phyloP scores from a whole-genome alignment of 1,140 invertebrate genomes.

The Heliconius melpomene region DNA sequence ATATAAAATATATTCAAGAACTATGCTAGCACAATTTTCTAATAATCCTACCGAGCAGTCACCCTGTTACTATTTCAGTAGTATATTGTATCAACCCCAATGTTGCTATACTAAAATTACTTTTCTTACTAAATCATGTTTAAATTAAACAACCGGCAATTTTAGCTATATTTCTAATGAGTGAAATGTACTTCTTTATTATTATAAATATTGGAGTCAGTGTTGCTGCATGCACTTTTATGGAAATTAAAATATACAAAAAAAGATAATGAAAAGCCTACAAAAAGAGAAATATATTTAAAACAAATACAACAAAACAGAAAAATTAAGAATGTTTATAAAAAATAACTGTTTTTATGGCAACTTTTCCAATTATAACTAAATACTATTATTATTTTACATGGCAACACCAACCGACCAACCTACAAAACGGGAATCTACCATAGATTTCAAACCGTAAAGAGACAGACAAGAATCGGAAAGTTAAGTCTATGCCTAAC shows the following conservation, averaged over 20 bases:
- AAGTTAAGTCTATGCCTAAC: conserved; percentile 57
- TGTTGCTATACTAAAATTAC: conserved; percentile 44
- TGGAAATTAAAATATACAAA: conserved; percentile 1
- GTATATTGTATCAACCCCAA: conserved; percentile 39
- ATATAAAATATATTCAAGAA: conserved; percentile 26
- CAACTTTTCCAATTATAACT: not conserved
- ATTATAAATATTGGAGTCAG: conserved; percentile 41
- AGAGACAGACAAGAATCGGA: conserved; percentile 47
- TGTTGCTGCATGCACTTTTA: conserved; percentile 50
- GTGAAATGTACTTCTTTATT: conserved; percentile 39
- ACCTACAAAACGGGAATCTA: conserved; percentile 55
- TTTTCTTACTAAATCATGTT: conserved; percentile 31
- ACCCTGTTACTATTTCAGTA: conserved; percentile 41
- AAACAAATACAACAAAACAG: conserved; percentile 16
- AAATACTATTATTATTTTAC: conserved; percentile 29
- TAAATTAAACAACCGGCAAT: conserved; percentile 29
- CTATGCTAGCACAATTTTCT: conserved; percentile 46
- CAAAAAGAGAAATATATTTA: not conserved
- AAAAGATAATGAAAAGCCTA: conserved; percentile 9
- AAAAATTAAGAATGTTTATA: conserved; percentile 5
- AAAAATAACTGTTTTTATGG: not conserved
- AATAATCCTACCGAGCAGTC: conserved; percentile 47
- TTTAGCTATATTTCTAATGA: conserved; percentile 49
- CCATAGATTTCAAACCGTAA: conserved; percentile 45
- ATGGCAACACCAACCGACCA: conserved; percentile 59